phyloP scores from a whole-genome alignment of 2,797 vertebrate species.

The Sebastes kiyomatsui region DNA sequence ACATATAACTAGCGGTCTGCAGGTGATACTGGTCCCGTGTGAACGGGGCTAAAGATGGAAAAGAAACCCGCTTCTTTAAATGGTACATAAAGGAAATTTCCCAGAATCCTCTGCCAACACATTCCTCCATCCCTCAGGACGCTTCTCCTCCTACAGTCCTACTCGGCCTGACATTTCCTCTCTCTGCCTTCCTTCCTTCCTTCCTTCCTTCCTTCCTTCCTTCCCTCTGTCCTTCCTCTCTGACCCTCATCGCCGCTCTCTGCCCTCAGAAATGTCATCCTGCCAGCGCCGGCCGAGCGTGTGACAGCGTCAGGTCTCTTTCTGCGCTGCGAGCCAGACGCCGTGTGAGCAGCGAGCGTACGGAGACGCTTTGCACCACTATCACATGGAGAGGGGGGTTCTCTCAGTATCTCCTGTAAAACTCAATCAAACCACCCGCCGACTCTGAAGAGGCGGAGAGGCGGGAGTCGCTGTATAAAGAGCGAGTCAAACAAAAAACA shows the following conservation, averaged over 20 bases:
- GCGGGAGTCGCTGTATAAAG: slow-evolving; percentile 18
- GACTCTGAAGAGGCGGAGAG: neutral
- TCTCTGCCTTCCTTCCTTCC: neutral
- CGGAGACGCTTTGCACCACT: neutral
- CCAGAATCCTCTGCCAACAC: neutral
- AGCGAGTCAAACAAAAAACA: slow-evolving; percentile 45
- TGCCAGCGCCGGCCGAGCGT: slow-evolving; percentile 1
- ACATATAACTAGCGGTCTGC: neutral
- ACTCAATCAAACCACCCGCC: slow-evolving; percentile 34
- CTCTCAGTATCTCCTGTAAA: slow-evolving; percentile 5
- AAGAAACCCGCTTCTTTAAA: neutral
- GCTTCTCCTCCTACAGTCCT: neutral
- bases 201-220: slow-evolving; percentile 6
- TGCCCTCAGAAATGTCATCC: slow-evolving; percentile 57
- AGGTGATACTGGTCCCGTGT: neutral
- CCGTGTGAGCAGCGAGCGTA: slow-evolving; percentile 14
- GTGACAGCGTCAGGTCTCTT: slow-evolving; percentile 14
- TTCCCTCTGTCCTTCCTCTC: neutral
- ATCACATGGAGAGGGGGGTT: slow-evolving; percentile 1
- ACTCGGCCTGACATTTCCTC: slow-evolving; percentile 48
- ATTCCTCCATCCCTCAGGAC: neutral
- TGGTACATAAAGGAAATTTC: neutral
- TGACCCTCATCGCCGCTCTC: slow-evolving; percentile 38
- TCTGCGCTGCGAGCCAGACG: neutral
- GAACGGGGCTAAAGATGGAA: neutral